phyloP scores from a whole-genome alignment of 37 sponge, comb jelly and placozoan species.

The Bolinopsis microptera region DNA sequence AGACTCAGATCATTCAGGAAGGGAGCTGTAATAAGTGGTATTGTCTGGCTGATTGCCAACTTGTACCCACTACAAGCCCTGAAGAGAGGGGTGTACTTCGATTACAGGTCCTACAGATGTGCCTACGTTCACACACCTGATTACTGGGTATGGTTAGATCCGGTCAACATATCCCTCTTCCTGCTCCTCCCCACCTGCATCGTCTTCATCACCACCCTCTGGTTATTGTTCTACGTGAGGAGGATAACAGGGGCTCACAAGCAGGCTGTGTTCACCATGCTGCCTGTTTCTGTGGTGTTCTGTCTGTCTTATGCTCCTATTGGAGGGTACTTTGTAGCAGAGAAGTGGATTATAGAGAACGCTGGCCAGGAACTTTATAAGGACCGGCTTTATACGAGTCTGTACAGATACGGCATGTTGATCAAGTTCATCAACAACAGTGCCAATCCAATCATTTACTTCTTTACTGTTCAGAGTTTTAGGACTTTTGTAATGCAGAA shows the following conservation, averaged over 20 bases:
- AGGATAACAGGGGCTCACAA: slow-evolving; percentile 33
- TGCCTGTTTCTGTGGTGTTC: slow-evolving; percentile 41
- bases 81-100: neutral
- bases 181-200: slow-evolving; percentile 31
- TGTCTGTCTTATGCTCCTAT: slow-evolving; percentile 45
- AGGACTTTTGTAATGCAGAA: neutral
- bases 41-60: slow-evolving; percentile 3
- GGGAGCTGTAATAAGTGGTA: slow-evolving; percentile 30
- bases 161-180: slow-evolving; percentile 45
- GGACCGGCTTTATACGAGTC: neutral
- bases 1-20: neutral
- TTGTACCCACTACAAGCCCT: slow-evolving; percentile 30
- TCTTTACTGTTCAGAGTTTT: slow-evolving; percentile 11
- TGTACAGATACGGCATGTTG: slow-evolving; percentile 53
- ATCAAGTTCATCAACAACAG: slow-evolving; percentile 60
- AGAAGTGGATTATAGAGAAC: neutral
- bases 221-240: slow-evolving; percentile 38
- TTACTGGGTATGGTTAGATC: slow-evolving; percentile 30
- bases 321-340: slow-evolving; percentile 42
- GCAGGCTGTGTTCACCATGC: slow-evolving; percentile 42
- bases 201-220: slow-evolving; percentile 42
- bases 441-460: slow-evolving; percentile 56
- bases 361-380: neutral
- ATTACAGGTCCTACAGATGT: slow-evolving; percentile 44
- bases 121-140: neutral